Percentiles rank a stretch among this genome's conserved stretches.
Conservation (phyloP, 2,888 invertebrate species). For the Acanthosepion esculentum region DNA sequence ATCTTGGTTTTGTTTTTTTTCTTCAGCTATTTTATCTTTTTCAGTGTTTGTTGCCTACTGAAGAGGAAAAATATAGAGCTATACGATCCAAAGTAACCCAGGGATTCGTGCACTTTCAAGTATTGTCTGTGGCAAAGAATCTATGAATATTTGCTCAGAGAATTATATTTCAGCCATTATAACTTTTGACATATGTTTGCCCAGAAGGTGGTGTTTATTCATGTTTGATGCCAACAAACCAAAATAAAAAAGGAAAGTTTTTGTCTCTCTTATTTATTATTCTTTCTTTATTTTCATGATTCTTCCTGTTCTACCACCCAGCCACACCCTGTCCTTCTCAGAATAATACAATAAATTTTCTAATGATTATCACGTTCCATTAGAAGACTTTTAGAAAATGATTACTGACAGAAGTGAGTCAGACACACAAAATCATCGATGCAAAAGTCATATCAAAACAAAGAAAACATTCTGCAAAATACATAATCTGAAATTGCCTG, state of each 20-base stretch:
- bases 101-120: background rate
- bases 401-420: no score
- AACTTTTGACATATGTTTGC: constrained; percentile 17
- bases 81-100: background rate
- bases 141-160: background rate
- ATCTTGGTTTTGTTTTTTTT: background rate
- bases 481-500: no score
- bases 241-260: background rate
- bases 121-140: background rate
- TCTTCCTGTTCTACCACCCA: no score
- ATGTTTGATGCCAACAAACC: background rate
- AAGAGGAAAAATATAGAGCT: background rate
- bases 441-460: no score
- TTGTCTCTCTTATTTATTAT: background rate
- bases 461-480: no score
- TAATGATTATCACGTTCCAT: no score
- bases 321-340: no score
- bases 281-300: background rate
- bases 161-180: constrained; percentile 33
- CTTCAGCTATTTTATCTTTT: background rate
- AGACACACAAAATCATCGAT: no score
- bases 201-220: constrained; percentile 5
- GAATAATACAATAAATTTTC: no score
- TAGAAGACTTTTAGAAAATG: no score
- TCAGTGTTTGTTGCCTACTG: background rate